Evolutionary conservation across 1,140 invertebrate species (phyloP), one percentile per base, ranked within the genome.

Genomic region (Myzus persicae): DNA sequence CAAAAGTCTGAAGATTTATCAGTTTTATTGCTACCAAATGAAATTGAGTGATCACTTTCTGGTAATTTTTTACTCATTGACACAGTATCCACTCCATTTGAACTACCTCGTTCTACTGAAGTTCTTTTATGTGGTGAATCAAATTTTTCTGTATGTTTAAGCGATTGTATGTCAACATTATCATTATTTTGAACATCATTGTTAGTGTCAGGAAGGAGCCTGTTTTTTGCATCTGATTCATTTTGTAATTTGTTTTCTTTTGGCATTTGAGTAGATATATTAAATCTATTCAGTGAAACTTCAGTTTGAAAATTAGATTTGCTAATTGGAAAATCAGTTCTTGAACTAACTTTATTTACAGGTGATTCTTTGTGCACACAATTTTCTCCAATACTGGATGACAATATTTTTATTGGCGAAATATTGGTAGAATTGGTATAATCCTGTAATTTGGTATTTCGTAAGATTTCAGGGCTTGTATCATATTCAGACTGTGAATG

Each of bases 1-100:
- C 91, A 93, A 54, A 93, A 93, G 4, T 93, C 81, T 51, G 91
- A 93, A 54, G 91, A 93, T 42, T 54, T 92, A 40, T 92, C 90
- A 48, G 90, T 92, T 92, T 82, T 85, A 85, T 93, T 93, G 31
- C 91, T 93, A 51, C 91, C 91, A 93, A 93, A 84, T 51, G 91
- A 93, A 84, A 93, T 51, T 31, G 59, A 8, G 26, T 91, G 59
- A 81, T 91, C 91, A 93, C 81, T 84, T 84, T 93, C 91, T 36
- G 40, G 67, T 36, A 82, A 24, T 46, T 82, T 82, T 82, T 51
- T 93, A 54, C 46, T 85, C 1, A 5, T 46, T 2, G 38, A 82
- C 0, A 44, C 24, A 42, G 38, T 89, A 67, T 91, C n/a, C 18
- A 36, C 20, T 24, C 2, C 31, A 36, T 44, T 91, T 59, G 38